Percentiles rank a stretch among this genome's conserved stretches.
phyloP scores from a whole-genome alignment of 2,797 vertebrate genomes.

The Bucorvus abyssinicus region DNA sequence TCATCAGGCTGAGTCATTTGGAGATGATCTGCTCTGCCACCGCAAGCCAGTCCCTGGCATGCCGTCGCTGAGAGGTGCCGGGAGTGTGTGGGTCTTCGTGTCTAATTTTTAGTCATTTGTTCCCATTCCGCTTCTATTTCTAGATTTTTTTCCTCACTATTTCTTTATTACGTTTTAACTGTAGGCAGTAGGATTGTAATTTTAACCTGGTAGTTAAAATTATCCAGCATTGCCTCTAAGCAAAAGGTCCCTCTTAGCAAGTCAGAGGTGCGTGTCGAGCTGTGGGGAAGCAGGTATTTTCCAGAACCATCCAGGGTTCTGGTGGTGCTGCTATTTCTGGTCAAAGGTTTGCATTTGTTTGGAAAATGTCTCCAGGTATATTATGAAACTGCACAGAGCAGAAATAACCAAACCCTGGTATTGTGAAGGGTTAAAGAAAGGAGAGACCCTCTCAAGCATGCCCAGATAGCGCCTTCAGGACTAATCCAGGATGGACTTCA shows the following conservation, averaged over 20 bases:
- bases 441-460: not conserved
- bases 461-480: conserved; percentile 27
- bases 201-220: not conserved
- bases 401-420: conserved; percentile 6
- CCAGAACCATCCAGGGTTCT: not conserved
- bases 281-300: not conserved
- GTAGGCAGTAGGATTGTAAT: not conserved
- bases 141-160: not conserved
- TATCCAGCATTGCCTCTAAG: not conserved
- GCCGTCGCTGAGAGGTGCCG: too few relatives aligned
- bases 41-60: not conserved
- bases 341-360: not conserved
- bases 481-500: conserved; percentile 50
- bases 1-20: not conserved
- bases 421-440: not conserved
- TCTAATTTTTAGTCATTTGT: not conserved
- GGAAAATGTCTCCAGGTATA: not conserved
- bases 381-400: not conserved
- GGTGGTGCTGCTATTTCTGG: not conserved
- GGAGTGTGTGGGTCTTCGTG: too few relatives aligned
- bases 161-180: not conserved
- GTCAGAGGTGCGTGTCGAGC: not conserved
- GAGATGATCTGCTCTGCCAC: not conserved
- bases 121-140: not conserved
- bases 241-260: not conserved